Evolutionary conservation across 2,888 invertebrate genomes (phyloP).

Genomic region (Drosophila atripex): DNA sequence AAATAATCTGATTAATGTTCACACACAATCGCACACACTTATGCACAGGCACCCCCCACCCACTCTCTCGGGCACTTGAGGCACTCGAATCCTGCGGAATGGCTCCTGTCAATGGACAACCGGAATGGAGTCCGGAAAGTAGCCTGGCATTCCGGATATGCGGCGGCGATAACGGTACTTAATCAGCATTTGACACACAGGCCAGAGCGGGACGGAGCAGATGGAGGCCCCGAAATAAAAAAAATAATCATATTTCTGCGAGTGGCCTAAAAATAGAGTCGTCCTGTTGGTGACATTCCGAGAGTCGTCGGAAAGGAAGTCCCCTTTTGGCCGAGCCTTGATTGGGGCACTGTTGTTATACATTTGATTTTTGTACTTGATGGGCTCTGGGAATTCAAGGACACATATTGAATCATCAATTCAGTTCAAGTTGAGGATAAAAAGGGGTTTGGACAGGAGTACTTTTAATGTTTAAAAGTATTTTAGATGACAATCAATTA

Average conservation of each 20-base stretch:
- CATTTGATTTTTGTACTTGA: constrained; percentile 22
- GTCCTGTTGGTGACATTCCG: neutral
- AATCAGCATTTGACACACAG: constrained; percentile 68
- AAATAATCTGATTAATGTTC: constrained; percentile 69
- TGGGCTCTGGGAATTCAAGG: neutral
- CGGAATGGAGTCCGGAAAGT: constrained; percentile 15
- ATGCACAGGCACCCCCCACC: constrained; percentile 16
- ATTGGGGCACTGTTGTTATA: constrained; percentile 59
- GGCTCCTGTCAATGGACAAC: constrained; percentile 20
- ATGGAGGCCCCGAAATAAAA: neutral
- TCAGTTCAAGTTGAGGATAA: neutral
- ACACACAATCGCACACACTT: constrained; percentile 34
- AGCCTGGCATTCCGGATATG: constrained; percentile 25
- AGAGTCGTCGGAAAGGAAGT: neutral
- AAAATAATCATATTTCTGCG: constrained; percentile 46
- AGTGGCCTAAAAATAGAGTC: constrained; percentile 52
- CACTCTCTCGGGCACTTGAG: constrained; percentile 8
- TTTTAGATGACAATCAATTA: too few relatives aligned
- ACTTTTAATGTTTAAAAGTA: too few relatives aligned
- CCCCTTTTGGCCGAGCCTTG: neutral
- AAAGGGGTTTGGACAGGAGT: neutral
- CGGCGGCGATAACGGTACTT: constrained; percentile 57
- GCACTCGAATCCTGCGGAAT: constrained; percentile 20
- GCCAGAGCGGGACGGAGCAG: neutral
- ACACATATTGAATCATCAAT: neutral